Evolutionary conservation across 2,113 vertebrate species (phyloP).

Genomic region (Pomatostomus ruficeps): DNA sequence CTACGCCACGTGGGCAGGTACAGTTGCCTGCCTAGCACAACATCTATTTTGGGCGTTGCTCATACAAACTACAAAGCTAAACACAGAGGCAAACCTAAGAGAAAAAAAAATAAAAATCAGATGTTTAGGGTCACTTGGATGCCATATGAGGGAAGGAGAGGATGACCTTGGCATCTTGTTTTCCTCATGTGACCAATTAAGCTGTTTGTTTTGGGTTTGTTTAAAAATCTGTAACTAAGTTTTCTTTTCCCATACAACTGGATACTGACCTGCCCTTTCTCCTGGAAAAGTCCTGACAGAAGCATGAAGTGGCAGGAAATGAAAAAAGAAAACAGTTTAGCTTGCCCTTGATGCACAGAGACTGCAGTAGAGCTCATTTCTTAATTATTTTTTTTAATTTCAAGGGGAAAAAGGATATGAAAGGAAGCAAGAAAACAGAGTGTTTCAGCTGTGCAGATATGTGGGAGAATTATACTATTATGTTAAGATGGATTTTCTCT

Average conservation of each 20-base stretch:
- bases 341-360: background rate
- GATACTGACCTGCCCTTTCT: background rate
- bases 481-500: background rate
- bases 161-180: background rate
- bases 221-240: constrained; percentile 1
- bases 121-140: background rate
- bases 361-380: background rate
- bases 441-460: background rate
- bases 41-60: background rate
- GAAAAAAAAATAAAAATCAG: background rate
- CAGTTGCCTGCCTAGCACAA: background rate
- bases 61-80: background rate
- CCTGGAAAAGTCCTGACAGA: background rate
- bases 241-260: constrained; percentile 18
- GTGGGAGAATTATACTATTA: background rate
- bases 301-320: constrained; percentile 9
- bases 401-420: background rate
- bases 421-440: background rate
- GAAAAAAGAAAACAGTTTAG: constrained; percentile 29
- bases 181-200: background rate
- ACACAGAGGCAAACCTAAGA: background rate
- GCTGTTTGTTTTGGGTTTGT: background rate
- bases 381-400: background rate
- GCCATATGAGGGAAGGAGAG: background rate
- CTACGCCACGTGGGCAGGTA: background rate